A percentile compares a stretch with the other conserved stretches of the same genome.
Conservation (phyloP, 2,888 invertebrate species). For the Brachycybe producta region DNA sequence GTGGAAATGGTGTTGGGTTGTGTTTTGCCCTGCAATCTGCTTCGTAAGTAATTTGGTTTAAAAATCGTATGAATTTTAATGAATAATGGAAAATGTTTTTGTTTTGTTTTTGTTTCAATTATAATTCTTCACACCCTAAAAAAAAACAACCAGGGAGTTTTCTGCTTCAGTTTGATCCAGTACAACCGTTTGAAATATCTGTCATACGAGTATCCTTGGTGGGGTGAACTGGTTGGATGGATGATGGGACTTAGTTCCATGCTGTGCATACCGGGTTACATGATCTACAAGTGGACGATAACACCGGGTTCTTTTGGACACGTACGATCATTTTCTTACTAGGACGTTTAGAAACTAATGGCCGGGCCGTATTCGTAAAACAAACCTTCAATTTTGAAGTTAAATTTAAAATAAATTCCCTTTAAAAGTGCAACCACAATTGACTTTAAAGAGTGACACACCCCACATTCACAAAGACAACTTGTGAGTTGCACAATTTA, state of each 20-base stretch:
- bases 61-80: background rate
- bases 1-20: conserved; percentile 98
- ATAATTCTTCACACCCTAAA: too few relatives aligned
- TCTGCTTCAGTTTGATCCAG: conserved; percentile 84
- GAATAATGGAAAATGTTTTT: background rate
- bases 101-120: background rate
- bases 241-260: conserved; percentile 91
- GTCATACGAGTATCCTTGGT: conserved; percentile 89
- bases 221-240: conserved; percentile 97
- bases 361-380: background rate
- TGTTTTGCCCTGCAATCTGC: conserved; percentile 86
- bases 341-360: background rate
- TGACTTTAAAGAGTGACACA: too few relatives aligned
- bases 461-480: too few relatives aligned
- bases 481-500: too few relatives aligned
- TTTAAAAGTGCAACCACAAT: too few relatives aligned
- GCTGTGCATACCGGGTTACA: conserved; percentile 92
- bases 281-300: conserved; percentile 50
- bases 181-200: conserved; percentile 91
- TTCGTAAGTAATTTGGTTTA: conserved; percentile 77
- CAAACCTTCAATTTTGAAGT: background rate
- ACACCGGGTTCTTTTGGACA: conserved; percentile 30
- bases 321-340: too few relatives aligned
- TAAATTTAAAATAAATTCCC: background rate
- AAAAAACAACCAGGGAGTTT: conserved; percentile 90